phyloP scores from a whole-genome alignment of 2,797 vertebrate genomes.

The Tadarida brasiliensis region DNA sequence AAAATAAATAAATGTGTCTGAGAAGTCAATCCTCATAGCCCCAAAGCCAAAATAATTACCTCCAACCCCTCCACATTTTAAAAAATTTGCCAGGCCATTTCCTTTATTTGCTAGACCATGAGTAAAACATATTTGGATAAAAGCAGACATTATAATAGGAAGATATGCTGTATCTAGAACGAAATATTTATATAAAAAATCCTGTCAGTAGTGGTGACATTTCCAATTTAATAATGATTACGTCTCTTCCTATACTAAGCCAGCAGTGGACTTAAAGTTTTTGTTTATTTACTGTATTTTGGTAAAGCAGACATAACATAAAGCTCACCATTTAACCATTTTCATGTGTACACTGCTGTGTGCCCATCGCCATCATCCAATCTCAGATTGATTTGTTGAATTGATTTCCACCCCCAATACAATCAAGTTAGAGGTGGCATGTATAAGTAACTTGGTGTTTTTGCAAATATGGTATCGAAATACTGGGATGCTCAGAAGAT shows the following conservation, averaged over 20 bases:
- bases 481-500: neutral
- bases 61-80: neutral
- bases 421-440: neutral
- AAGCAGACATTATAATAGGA: neutral
- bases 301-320: neutral
- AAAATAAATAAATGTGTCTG: neutral
- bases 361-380: neutral
- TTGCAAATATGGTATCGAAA: neutral
- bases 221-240: constrained; percentile 35
- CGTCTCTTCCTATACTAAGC: neutral
- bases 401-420: neutral
- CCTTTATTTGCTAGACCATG: neutral
- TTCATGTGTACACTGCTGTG: neutral
- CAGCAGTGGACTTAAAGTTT: neutral
- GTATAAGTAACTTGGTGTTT: neutral
- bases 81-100: neutral
- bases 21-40: neutral
- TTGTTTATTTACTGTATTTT: neutral
- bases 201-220: neutral
- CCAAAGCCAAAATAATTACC: neutral
- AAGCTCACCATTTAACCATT: neutral
- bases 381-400: neutral
- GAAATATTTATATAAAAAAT: neutral
- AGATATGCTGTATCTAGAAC: neutral
- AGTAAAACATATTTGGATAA: neutral